Evolutionary conservation across 2,888 invertebrate species (phyloP).

Genomic region (Parapristionchus giblindavisi): DNA sequence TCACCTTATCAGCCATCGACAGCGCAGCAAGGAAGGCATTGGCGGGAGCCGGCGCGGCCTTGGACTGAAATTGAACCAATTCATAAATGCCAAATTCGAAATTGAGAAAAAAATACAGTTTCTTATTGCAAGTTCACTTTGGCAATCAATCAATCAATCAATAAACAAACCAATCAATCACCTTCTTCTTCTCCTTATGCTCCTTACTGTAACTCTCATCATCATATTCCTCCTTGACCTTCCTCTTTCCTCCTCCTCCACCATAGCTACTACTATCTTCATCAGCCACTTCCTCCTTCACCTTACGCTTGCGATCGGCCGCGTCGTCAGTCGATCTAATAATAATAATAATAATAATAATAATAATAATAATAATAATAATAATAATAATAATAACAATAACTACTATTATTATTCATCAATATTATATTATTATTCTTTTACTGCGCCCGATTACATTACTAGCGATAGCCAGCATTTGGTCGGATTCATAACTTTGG

Average conservation of each 20-base stretch:
- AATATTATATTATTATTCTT: too few relatives aligned
- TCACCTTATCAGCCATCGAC: conserved; percentile 12
- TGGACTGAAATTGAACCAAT: conserved; percentile 8
- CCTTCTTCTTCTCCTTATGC: conserved; percentile 1
- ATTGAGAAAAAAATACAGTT: neutral
- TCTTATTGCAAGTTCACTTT: neutral
- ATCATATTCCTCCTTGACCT: neutral
- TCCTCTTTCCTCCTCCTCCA: neutral
- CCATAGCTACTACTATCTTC: too few relatives aligned
- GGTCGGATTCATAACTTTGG: too few relatives aligned
- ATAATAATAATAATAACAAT: too few relatives aligned
- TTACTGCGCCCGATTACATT: too few relatives aligned
- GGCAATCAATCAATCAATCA: neutral
- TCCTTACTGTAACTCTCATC: neutral
- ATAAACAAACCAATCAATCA: neutral
- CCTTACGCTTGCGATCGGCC: conserved; percentile 17
- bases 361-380: too few relatives aligned
- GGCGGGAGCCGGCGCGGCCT: conserved; percentile 1
- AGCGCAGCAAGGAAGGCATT: conserved; percentile 30
- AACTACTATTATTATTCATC: too few relatives aligned
- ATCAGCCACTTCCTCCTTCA: conserved; percentile 28
- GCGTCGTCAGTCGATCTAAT: too few relatives aligned
- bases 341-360: too few relatives aligned
- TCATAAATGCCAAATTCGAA: neutral
- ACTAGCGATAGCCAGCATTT: too few relatives aligned